Evolutionary conservation across 2,113 vertebrate genomes (phyloP).

Genomic region (Rhabdomys dilectus): DNA sequence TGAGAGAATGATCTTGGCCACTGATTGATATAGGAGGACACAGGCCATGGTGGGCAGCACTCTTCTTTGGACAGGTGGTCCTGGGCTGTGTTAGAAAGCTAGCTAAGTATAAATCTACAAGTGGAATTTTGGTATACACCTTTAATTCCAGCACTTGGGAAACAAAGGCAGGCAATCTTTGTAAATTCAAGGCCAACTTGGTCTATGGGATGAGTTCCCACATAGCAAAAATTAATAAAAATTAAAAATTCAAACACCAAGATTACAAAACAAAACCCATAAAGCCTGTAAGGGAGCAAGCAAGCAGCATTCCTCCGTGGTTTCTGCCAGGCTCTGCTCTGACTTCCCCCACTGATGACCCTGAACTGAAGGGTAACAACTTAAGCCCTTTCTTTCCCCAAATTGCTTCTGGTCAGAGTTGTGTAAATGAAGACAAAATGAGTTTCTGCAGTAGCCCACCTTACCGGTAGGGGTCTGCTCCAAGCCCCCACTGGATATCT

Average conservation of each 20-base stretch:
- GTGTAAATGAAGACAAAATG: constrained; percentile 3
- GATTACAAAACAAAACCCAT: not conserved
- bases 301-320: not conserved
- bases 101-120: not conserved
- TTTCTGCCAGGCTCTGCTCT: not conserved
- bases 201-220: not conserved
- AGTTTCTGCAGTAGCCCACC: not conserved
- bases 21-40: not conserved
- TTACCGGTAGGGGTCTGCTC: not conserved
- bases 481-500: not conserved
- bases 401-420: not conserved
- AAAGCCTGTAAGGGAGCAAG: not conserved
- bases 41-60: not conserved
- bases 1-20: not conserved
- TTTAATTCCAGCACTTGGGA: not conserved
- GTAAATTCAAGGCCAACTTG: not conserved
- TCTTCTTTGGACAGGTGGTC: not conserved
- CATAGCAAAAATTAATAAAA: not conserved
- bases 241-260: not conserved
- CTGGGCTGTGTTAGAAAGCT: not conserved
- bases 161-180: not conserved
- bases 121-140: too few relatives aligned
- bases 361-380: not conserved
- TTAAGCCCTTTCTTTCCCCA: not conserved
- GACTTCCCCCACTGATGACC: not conserved